These are phyloP conservation scores for Polypterus senegalus DNA, from an alignment of 2,113 vertebrate genomes.

Conservation along the genomic window DNA sequence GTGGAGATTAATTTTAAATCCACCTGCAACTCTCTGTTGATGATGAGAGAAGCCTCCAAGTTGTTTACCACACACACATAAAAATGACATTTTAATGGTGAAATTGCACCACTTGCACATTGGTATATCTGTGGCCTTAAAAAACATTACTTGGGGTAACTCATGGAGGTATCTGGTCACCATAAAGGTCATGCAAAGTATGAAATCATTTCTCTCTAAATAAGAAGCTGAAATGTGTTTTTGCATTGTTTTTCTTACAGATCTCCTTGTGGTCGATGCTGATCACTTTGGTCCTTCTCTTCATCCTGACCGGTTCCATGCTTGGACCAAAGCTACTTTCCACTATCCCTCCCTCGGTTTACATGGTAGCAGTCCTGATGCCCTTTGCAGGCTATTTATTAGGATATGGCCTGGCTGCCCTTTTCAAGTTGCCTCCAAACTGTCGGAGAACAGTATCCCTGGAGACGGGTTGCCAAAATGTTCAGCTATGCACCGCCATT, in stretches of 20 bases:
- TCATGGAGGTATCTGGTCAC: too few relatives aligned
- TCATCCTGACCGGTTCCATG: constrained; percentile 88
- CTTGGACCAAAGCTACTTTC: constrained; percentile 81
- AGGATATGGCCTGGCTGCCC: constrained; percentile 73
- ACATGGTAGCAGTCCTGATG: constrained; percentile 81
- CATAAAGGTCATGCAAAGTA: too few relatives aligned
- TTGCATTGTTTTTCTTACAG: constrained; percentile 38
- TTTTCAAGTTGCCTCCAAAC: constrained; percentile 76
- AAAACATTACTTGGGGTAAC: too few relatives aligned
- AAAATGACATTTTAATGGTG: too few relatives aligned
- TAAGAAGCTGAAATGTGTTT: too few relatives aligned
- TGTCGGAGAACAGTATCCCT: constrained; percentile 76
- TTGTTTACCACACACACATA: too few relatives aligned
- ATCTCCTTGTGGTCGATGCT: constrained; percentile 88
- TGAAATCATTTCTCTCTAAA: too few relatives aligned
- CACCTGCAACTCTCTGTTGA: background rate
- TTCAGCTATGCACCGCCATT: constrained; percentile 93
- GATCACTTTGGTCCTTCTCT: constrained; percentile 77
- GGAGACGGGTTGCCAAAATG: constrained; percentile 93
- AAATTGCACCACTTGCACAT: too few relatives aligned
- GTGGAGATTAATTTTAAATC: background rate
- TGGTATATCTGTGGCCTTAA: too few relatives aligned
- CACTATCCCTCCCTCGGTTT: constrained; percentile 75
- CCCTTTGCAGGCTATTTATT: constrained; percentile 73
- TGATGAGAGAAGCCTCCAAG: too few relatives aligned